A percentile compares a stretch with the other conserved stretches of the same genome.
Evolutionary conservation across 2,797 vertebrate species (phyloP).

Genomic region (Pseudochirops cupreus): DNA sequence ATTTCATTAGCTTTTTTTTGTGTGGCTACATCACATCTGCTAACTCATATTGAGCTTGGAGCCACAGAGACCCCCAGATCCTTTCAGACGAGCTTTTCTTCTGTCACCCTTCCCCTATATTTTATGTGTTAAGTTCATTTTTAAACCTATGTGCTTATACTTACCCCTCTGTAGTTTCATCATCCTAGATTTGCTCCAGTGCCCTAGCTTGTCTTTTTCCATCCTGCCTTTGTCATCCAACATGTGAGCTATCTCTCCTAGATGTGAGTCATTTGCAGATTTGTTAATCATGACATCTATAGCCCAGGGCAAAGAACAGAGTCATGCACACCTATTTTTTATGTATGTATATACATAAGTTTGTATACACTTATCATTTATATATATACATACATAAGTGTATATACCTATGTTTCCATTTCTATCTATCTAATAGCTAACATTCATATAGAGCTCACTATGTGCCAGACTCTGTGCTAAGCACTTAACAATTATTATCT

Average conservation of each 20-base stretch:
- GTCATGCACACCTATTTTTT: background rate
- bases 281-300: background rate
- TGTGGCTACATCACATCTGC: background rate
- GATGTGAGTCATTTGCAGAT: background rate
- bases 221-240: background rate
- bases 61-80: background rate
- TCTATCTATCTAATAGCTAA: background rate
- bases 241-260: background rate
- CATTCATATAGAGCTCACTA: background rate
- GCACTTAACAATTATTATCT: background rate
- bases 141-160: background rate
- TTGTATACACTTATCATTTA: too few relatives aligned
- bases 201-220: background rate
- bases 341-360: background rate
- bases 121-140: background rate
- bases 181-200: background rate
- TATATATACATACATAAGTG: background rate
- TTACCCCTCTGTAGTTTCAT: background rate
- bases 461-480: background rate
- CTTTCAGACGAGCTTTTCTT: background rate
- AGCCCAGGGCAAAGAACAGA: background rate
- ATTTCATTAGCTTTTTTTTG: background rate
- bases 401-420: background rate
- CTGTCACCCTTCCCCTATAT: background rate
- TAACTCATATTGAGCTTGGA: background rate